phyloP scores from a whole-genome alignment of 2,888 invertebrate species.

The Alentia gelatinosa region DNA sequence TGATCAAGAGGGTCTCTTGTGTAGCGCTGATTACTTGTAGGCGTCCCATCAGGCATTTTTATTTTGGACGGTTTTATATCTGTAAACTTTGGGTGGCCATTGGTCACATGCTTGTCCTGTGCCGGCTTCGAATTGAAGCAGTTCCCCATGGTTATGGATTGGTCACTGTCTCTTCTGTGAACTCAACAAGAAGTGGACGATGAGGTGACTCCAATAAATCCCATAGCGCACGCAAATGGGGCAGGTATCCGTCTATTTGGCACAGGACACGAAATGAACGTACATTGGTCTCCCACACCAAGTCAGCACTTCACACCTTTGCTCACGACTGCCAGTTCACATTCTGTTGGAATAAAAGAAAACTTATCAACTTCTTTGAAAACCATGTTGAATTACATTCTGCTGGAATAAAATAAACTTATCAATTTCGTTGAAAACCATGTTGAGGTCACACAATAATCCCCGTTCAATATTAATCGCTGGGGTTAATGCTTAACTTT shows the following conservation, averaged over 20 bases:
- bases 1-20: not conserved
- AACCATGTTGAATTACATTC: too few relatives aligned
- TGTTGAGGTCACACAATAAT: too few relatives aligned
- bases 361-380: too few relatives aligned
- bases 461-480: too few relatives aligned
- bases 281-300: not conserved
- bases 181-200: not conserved
- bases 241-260: too few relatives aligned
- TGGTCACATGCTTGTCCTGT: not conserved
- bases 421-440: too few relatives aligned
- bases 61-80: not conserved
- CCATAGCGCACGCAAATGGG: not conserved
- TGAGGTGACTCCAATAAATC: not conserved
- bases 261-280: not conserved
- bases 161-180: not conserved
- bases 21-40: not conserved
- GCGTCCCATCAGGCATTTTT: not conserved
- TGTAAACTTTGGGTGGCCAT: not conserved
- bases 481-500: too few relatives aligned
- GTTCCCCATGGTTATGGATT: not conserved
- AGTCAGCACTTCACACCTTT: not conserved
- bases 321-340: not conserved
- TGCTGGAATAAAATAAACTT: too few relatives aligned
- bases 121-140: not conserved
- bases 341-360: not conserved